Evolutionary conservation across 2,797 vertebrate species (phyloP).

Genomic region (Pelobates cultripes): DNA sequence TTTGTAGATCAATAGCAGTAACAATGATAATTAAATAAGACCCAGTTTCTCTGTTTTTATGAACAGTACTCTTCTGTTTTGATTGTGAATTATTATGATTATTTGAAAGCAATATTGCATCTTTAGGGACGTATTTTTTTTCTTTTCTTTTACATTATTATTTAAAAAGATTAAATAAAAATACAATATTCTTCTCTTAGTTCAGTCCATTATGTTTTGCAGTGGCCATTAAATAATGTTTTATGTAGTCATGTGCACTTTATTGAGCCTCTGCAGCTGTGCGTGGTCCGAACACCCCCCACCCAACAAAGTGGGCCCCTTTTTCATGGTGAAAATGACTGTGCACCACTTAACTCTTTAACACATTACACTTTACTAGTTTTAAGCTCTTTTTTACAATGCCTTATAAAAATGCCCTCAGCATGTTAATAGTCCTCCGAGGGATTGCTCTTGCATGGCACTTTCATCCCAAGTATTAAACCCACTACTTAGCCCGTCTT

Average conservation of each 20-base stretch:
- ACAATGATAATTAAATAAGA: too few relatives aligned
- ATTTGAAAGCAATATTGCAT: too few relatives aligned
- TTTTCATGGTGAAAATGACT: conserved; percentile 50
- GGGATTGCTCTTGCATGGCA: conserved; percentile 44
- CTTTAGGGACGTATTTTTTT: too few relatives aligned
- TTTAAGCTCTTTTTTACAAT: conserved; percentile 55
- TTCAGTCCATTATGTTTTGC: conserved; percentile 37
- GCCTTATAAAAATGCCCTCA: conserved; percentile 55
- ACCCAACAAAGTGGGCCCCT: conserved; percentile 39
- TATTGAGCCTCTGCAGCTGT: conserved; percentile 50
- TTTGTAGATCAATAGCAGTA: too few relatives aligned
- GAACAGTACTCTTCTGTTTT: too few relatives aligned
- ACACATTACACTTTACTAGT: conserved; percentile 53
- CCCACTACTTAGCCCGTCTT: conserved; percentile 32
- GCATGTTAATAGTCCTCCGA: conserved; percentile 50
- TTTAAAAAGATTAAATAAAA: background rate
- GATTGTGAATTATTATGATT: too few relatives aligned
- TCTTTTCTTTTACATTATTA: background rate
- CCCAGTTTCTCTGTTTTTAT: too few relatives aligned
- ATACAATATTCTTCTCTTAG: conserved; percentile 8
- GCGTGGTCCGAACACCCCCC: conserved; percentile 38
- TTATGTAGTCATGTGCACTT: conserved; percentile 46
- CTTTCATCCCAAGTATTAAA: conserved; percentile 46
- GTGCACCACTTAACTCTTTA: conserved; percentile 54
- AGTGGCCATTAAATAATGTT: conserved; percentile 24